Base-by-base conservation (phyloP, 2,113 vertebrate species). In the Maccullochella peelii region DNA sequence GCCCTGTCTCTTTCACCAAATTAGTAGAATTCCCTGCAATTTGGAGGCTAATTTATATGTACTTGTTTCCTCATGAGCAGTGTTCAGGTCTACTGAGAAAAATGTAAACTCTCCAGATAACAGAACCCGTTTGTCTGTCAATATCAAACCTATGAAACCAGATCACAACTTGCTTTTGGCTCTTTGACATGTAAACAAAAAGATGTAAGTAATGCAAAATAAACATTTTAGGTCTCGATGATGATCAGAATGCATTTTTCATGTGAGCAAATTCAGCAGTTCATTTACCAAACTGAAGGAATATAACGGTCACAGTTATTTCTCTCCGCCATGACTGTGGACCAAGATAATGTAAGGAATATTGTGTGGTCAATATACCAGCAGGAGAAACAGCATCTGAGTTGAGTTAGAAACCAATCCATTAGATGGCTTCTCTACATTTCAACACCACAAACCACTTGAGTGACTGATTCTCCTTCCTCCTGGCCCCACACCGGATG, bases 11-110 rank as follows among this genome's bases (percentile, higher is more conserved):
- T 63, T 14, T 61, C 72, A 77, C 40, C 23, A 58, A 77, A 78
- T 80, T 16, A 66, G 38, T 1, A 2, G 44, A 70, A 12, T 59
- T 81, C 30, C 55, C 59, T 68, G 10, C 65, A 55, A 65, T 80
- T 83, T 63, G 33, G 16, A 82, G 52, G 70, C 57, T 47, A 36
- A 73, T 77, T 75, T 52, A n/a, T 68, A 63, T 74, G 68, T 63
- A 12, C 47, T 73, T 27, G 9, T 69, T 68, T 82, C 59, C 59
- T 16, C 61, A 7, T 38, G 12, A 52, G 10, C 49, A 61, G 16
- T 50, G 67, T 62, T 76, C 36, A 4, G 63, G 47, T 62, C 68
- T 4, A 9, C 23, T 47, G 66, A 14, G 57, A 25, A 10, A 27
- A 25, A 18, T 10, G 23, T 21, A n/a, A 68, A 74, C 6, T 50